Base-by-base conservation (phyloP, 2,888 invertebrate genomes). In the Atethmia centrago region DNA sequence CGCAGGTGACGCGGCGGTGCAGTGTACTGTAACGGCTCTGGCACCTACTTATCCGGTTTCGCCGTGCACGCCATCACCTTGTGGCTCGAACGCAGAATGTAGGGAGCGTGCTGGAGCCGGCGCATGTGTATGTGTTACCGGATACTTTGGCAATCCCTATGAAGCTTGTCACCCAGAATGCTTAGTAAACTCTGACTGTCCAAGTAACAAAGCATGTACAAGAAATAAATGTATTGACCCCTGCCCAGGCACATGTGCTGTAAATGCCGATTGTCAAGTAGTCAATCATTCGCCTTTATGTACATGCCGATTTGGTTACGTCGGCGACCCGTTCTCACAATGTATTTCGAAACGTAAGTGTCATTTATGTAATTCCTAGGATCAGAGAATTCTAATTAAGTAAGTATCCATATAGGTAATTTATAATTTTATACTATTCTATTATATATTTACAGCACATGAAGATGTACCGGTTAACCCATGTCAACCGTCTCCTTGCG, bases 91-190 rank as follows among this genome's bases (percentile, higher is more conserved):
- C 88, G 97, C 97, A 8, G 94, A 97, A 81, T 98, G 97, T 87
- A 95, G 93, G 84, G 97, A 97, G 89, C 96, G 97, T 84, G 94
- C 94, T 42, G 96, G 95, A 71, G 97, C 97, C 36, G 97, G 97
- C 75, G 96, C 98, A 10, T 98, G 98, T 89, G 95, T 97, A 71
- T 98, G 98, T 88, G 92, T 97, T 28, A 95, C 97, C 4, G 98
- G 97, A 61, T 98, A 97, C 88, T 97, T 97, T 80, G 98, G 98
- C 79, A 97, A 98, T 93, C 98, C 98, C n/a, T 98, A 98, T 85
- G 97, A 98, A 93, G 97, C 97, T 59, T 98, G 98, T 89, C 97
- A 97, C 76, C 98, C 98, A 40, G 98, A 98, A 94, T 98, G 98
- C 90, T 94, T 97, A 8, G 94, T 97, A 0, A 98, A 97, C 91